Conservation (phyloP, 1,140 invertebrate genomes). For the Psilanteris sp. region DNA sequence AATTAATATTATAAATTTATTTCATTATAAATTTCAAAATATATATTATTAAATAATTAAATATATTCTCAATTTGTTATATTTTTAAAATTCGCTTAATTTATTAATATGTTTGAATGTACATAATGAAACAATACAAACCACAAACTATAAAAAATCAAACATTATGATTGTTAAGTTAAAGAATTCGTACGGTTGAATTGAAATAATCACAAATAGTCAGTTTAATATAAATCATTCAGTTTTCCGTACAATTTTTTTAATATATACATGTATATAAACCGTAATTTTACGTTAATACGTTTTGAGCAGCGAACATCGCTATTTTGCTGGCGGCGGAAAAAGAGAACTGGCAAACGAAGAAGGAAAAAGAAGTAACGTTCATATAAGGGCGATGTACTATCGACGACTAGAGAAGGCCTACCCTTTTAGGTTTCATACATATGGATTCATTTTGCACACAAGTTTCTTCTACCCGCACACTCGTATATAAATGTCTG, state of each 20-base stretch:
- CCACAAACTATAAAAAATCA: too few relatives aligned
- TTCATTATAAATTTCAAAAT: too few relatives aligned
- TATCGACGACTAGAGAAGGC: slow-evolving; percentile 46
- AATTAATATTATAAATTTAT: too few relatives aligned
- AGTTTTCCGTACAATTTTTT: slow-evolving; percentile 23
- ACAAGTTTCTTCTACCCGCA: slow-evolving; percentile 27
- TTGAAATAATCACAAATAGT: neutral
- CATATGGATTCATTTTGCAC: slow-evolving; percentile 30
- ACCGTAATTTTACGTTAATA: slow-evolving; percentile 41
- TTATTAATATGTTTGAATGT: too few relatives aligned
- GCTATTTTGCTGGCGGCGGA: slow-evolving; percentile 18
- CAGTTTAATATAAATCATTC: slow-evolving; percentile 26
- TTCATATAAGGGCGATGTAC: slow-evolving; percentile 22
- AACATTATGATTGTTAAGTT: neutral
- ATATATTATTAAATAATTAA: too few relatives aligned
- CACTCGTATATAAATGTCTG: slow-evolving; percentile 26
- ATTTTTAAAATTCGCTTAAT: too few relatives aligned
- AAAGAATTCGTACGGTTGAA: too few relatives aligned
- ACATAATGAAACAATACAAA: too few relatives aligned
- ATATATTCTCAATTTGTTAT: too few relatives aligned
- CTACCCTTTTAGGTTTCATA: slow-evolving; percentile 41
- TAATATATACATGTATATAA: slow-evolving; percentile 34
- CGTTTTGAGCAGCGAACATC: slow-evolving; percentile 18
- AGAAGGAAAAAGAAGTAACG: slow-evolving; percentile 10
- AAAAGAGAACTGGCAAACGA: neutral